phyloP scores from a whole-genome alignment of 2,888 invertebrate genomes.

The Polymixis flavicincta region DNA sequence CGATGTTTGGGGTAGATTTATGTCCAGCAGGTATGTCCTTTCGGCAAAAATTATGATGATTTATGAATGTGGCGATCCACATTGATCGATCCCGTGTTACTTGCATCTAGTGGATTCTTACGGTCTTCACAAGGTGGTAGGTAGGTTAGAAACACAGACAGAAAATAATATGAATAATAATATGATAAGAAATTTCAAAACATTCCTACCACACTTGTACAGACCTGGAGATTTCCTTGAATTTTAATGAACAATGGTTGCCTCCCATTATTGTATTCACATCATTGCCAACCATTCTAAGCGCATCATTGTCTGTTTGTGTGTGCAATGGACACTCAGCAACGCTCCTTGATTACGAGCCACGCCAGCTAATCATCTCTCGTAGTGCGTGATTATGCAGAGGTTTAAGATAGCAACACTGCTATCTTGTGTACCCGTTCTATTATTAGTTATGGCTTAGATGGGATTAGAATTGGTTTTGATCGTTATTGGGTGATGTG shows the following conservation, averaged over 20 bases:
- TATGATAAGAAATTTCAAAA: neutral
- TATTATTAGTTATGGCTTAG: slow-evolving; percentile 31
- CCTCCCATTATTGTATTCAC: neutral
- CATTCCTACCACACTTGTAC: neutral
- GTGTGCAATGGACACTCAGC: slow-evolving; percentile 61
- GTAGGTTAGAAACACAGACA: neutral
- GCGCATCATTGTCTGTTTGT: slow-evolving; percentile 56
- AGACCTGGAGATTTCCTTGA: neutral
- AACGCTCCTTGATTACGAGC: slow-evolving; percentile 70
- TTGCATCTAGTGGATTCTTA: neutral
- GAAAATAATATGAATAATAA: too few species aligned
- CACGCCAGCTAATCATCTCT: slow-evolving; percentile 65
- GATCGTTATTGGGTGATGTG: neutral
- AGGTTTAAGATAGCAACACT: slow-evolving; percentile 55
- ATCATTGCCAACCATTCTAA: slow-evolving; percentile 21
- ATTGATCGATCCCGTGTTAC: neutral
- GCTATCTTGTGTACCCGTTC: slow-evolving; percentile 17
- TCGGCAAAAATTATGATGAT: neutral
- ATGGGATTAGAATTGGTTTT: slow-evolving; percentile 25
- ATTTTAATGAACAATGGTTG: neutral
- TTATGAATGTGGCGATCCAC: too few species aligned
- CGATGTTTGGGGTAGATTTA: neutral
- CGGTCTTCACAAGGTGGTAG: neutral
- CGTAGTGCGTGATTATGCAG: slow-evolving; percentile 69
- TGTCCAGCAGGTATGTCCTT: neutral